phyloP scores from a whole-genome alignment of 2,797 vertebrate genomes.

The Pachyuromys duprasi region DNA sequence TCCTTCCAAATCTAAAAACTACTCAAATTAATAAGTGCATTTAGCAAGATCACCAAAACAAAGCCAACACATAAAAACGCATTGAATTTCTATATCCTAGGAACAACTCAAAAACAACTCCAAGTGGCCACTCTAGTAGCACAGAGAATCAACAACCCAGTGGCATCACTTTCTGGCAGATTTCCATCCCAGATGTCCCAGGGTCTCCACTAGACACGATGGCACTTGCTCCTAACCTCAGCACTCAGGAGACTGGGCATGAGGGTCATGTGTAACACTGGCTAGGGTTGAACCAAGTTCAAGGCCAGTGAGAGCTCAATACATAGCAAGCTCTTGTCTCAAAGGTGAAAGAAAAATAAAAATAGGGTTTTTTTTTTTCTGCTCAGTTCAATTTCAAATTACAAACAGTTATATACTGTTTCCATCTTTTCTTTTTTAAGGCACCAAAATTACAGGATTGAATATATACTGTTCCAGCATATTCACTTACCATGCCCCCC shows the following conservation, averaged over 20 bases:
- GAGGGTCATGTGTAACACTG: not conserved
- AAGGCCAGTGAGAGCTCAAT: not conserved
- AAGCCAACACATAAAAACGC: conserved; percentile 8
- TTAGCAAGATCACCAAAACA: conserved; percentile 1
- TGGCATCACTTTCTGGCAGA: not conserved
- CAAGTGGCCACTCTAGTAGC: not conserved
- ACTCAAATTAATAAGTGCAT: conserved; percentile 25
- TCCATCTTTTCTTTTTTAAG: not conserved
- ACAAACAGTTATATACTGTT: not conserved
- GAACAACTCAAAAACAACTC: not conserved
- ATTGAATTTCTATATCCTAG: not conserved
- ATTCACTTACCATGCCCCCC: not conserved
- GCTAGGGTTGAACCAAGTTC: not conserved
- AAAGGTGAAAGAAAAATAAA: not conserved
- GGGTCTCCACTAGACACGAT: not conserved
- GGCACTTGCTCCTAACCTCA: not conserved
- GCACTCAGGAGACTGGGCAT: not conserved
- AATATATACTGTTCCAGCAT: not conserved
- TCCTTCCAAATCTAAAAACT: not conserved
- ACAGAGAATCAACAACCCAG: not conserved
- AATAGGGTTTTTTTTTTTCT: not conserved
- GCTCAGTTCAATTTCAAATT: not conserved
- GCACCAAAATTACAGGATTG: not conserved
- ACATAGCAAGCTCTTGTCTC: not conserved
- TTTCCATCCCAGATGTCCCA: not conserved